A percentile compares a stretch with the other conserved stretches of the same genome.
These are phyloP conservation scores for Myripristis jacobus DNA, from an alignment of 2,797 vertebrate species.

Conservation along the genomic window DNA sequence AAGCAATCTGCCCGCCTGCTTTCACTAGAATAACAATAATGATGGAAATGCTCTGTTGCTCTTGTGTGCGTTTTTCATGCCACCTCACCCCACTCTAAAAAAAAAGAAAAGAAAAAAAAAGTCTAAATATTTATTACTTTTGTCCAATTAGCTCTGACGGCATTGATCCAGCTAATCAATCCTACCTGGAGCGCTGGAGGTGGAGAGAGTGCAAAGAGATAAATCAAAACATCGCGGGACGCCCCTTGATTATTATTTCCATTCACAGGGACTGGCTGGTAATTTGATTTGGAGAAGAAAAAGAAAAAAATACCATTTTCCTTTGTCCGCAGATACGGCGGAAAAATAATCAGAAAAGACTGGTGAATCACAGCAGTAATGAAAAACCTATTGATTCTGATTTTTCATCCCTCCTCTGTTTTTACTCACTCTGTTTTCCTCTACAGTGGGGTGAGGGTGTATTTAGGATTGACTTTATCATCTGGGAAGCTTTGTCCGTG, in stretches of 20 bases:
- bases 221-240: constrained; percentile 57
- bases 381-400: constrained; percentile 69
- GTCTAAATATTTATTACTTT: constrained; percentile 74
- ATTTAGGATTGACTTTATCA: constrained; percentile 52
- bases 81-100: no score
- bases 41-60: constrained; percentile 44
- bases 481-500: constrained; percentile 32
- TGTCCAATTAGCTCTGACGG: constrained; percentile 71
- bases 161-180: constrained; percentile 71
- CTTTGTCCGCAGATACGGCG: constrained; percentile 41
- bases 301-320: constrained; percentile 25
- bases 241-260: constrained; percentile 57
- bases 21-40: constrained; percentile 55
- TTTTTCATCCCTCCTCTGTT: constrained; percentile 18
- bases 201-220: constrained; percentile 48
- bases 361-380: constrained; percentile 62
- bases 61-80: constrained; percentile 27
- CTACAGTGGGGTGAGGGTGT: neutral
- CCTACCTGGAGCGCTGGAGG: constrained; percentile 48
- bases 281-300: constrained; percentile 58
- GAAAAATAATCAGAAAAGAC: constrained; percentile 62
- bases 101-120: constrained; percentile 37
- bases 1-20: constrained; percentile 52
- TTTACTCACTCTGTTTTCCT: constrained; percentile 7
- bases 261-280: constrained; percentile 40